Conservation (phyloP, 2,888 invertebrate species). For the Bibio marci region DNA sequence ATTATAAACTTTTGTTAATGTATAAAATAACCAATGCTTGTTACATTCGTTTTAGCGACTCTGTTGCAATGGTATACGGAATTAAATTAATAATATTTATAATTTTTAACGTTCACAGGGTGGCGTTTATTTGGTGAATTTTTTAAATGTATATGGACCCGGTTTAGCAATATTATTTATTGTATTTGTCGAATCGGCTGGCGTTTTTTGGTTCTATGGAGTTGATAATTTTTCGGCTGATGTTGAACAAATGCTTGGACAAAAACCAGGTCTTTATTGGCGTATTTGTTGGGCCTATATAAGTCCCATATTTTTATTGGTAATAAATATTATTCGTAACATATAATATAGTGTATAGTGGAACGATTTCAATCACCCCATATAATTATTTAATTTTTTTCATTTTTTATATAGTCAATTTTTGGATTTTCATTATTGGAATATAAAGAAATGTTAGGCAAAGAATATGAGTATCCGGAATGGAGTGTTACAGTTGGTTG, state of each 20-base stretch:
- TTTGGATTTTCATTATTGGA: slow-evolving; percentile 69
- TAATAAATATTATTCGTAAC: slow-evolving; percentile 17
- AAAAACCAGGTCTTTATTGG: slow-evolving; percentile 63
- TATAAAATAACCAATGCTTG: too few species aligned
- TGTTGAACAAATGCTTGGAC: slow-evolving; percentile 68
- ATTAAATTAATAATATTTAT: too few species aligned
- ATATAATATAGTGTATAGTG: too few species aligned
- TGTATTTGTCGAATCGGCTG: slow-evolving; percentile 79
- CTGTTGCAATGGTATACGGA: too few species aligned
- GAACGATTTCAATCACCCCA: too few species aligned
- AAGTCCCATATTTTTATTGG: slow-evolving; percentile 69
- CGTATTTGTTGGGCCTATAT: slow-evolving; percentile 73
- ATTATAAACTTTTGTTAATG: too few species aligned
- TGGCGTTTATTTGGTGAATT: slow-evolving; percentile 70
- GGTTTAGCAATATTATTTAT: slow-evolving; percentile 76
- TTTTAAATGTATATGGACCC: slow-evolving; percentile 76
- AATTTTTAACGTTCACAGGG: slow-evolving; percentile 35
- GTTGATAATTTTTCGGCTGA: slow-evolving; percentile 65
- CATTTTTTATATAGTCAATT: slow-evolving; percentile 40
- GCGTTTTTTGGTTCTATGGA: slow-evolving; percentile 81
- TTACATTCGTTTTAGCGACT: too few species aligned
- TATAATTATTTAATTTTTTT: neutral
- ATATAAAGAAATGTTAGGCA: slow-evolving; percentile 63
- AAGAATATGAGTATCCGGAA: slow-evolving; percentile 54
- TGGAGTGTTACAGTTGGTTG: slow-evolving; percentile 74